Evolutionary conservation across 1,140 invertebrate genomes (phyloP).

Genomic region (Mercenaria mercenaria): DNA sequence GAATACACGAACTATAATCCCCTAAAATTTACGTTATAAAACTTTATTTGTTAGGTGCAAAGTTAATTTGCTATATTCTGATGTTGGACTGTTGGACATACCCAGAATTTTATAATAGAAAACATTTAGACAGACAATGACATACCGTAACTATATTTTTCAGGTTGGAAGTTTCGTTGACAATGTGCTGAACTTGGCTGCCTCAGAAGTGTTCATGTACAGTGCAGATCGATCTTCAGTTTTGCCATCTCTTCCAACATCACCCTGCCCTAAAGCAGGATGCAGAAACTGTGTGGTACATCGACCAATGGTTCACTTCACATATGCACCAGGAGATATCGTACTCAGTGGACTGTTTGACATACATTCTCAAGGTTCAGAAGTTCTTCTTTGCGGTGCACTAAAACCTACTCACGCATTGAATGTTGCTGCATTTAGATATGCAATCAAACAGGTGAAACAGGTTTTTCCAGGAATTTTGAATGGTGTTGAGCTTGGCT

Average conservation of each 20-base stretch:
- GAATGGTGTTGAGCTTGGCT: constrained; percentile 75
- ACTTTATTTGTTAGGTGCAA: too few relatives aligned
- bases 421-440: constrained; percentile 72
- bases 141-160: too few relatives aligned
- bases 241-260: constrained; percentile 58
- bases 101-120: too few relatives aligned
- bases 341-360: constrained; percentile 75
- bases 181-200: constrained; percentile 65
- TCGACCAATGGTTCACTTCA: constrained; percentile 64
- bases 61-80: too few relatives aligned
- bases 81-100: too few relatives aligned
- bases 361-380: constrained; percentile 68
- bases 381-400: constrained; percentile 74
- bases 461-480: constrained; percentile 66
- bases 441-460: constrained; percentile 72
- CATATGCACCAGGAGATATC: constrained; percentile 75
- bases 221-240: constrained; percentile 54
- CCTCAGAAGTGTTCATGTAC: constrained; percentile 69
- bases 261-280: constrained; percentile 70
- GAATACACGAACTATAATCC: too few relatives aligned
- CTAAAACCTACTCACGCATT: constrained; percentile 37
- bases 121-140: too few relatives aligned
- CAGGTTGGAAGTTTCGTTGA: constrained; percentile 77
- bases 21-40: too few relatives aligned
- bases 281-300: constrained; percentile 78